Evolutionary conservation across 2,888 invertebrate genomes (phyloP).

Genomic region (Leucozona laternaria): DNA sequence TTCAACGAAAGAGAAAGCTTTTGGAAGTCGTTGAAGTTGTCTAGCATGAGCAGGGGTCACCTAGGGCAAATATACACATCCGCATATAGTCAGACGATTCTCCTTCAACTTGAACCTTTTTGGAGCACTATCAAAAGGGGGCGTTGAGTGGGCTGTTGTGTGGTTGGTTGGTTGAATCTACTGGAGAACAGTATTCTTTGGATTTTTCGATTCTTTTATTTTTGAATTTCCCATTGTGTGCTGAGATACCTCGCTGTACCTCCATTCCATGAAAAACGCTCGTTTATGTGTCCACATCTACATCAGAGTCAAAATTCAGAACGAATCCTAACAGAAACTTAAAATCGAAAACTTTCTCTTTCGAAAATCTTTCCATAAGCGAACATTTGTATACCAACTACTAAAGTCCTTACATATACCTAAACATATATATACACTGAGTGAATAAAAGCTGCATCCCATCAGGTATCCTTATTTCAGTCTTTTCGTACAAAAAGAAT

Average conservation of each 20-base stretch:
- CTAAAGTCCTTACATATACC: not conserved
- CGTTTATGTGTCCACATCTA: conserved; percentile 42
- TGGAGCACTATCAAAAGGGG: conserved; percentile 43
- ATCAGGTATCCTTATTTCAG: conserved; percentile 10
- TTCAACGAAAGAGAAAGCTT: conserved; percentile 71
- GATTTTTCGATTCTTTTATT: not conserved
- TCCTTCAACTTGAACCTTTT: conserved; percentile 74
- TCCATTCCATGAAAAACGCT: conserved; percentile 11
- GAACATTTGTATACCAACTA: conserved; percentile 4
- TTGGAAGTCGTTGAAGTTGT: conserved; percentile 41
- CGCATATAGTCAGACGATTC: conserved; percentile 66
- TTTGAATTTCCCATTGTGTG: conserved; percentile 54
- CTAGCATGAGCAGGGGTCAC: conserved; percentile 69
- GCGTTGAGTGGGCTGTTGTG: conserved; percentile 9
- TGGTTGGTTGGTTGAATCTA: conserved; percentile 16
- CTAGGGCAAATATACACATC: conserved; percentile 54
- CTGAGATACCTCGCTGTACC: conserved; percentile 18
- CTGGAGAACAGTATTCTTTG: conserved; percentile 50
- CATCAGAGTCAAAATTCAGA: conserved; percentile 43
- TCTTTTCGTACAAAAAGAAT: conserved; percentile 23
- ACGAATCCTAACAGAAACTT: conserved; percentile 47
- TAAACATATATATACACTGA: not conserved
- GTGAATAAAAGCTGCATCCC: conserved; percentile 27
- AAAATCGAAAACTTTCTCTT: conserved; percentile 74
- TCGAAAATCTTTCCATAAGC: conserved; percentile 56